These are phyloP conservation scores for Heterodera filipjevi DNA, from an alignment of 2,888 invertebrate species.

Conservation along the genomic window DNA sequence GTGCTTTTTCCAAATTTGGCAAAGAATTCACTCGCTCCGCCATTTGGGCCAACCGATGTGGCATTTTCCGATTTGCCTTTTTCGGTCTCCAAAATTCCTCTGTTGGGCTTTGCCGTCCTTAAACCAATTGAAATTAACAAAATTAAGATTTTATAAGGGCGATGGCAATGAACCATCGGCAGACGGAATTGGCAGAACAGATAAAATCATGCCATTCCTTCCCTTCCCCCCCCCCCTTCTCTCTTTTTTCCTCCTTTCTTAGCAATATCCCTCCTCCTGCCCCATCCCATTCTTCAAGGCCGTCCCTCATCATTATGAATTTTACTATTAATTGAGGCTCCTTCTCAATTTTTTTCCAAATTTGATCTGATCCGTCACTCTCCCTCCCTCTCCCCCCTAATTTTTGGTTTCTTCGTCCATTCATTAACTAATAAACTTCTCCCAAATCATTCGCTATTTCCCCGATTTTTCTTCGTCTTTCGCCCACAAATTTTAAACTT, in stretches of 20 bases:
- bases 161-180: background rate
- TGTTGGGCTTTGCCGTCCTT: background rate
- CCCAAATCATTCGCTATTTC: conserved; percentile 7
- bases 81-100: no score
- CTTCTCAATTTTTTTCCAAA: background rate
- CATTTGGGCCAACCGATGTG: no score
- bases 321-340: background rate
- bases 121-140: background rate
- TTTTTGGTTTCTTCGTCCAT: background rate
- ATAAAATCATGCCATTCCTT: background rate
- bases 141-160: background rate
- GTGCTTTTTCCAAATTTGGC: no score
- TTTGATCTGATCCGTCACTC: background rate
- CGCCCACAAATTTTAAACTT: background rate
- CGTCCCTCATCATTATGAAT: conserved; percentile 6
- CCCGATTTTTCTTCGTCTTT: background rate
- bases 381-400: background rate
- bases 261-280: background rate
- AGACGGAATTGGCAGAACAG: conserved; percentile 7
- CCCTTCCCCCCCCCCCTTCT: background rate
- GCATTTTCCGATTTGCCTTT: no score
- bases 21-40: no score
- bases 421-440: background rate
- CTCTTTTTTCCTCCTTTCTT: background rate
- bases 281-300: background rate